Base-by-base conservation (phyloP, 2,888 invertebrate species). In the Agrotis ipsilon region DNA sequence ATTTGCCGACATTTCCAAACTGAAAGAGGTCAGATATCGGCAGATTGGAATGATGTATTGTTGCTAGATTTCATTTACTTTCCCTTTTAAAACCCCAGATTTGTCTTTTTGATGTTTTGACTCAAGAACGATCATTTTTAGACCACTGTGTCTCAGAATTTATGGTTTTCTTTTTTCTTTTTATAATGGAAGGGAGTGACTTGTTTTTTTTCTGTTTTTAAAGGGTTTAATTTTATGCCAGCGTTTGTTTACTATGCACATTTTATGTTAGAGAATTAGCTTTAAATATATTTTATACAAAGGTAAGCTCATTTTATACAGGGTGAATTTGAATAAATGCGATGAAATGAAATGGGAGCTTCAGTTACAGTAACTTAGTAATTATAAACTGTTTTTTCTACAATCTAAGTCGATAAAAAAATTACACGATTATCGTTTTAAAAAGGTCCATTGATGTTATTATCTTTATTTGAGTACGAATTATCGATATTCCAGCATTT, bases 21-120 rank as follows among this genome's bases (percentile, higher is more conserved):
- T 88, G 89, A 90, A 89, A 86, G 91, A 90, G 91, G 91, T 91
- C 90, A 89, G 91, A 89, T 92, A 93, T 93, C 90, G 92, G 84
- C 87, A 88, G 89, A 91, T 90, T 88, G 89, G 91, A 89, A 92
- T 94, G 94, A 94, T 92, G 91, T 93, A 94, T 94, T 93, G 94
- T 93, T 89, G 86, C 86, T 78, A 88, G 90, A 92, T 92, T 91
- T 89, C 89, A 90, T 92, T 92, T 86, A 85, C 81, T 85, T 72
- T 65, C 73, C 62, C 46, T 67, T 70, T 68, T 46, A 60, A 64
- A 63, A 68, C 52, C 64, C 49, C 24, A 55, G 72, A 72, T 77
- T 83, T 75, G 80, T 82, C 80, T 80, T 74, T 75, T 69, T 68
- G 64, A 83, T 81, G 72, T 77, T 78, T 46, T 46, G 32, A 55